phyloP scores from a whole-genome alignment of 2,113 vertebrate genomes.

The Ceyx cyanopectus region DNA sequence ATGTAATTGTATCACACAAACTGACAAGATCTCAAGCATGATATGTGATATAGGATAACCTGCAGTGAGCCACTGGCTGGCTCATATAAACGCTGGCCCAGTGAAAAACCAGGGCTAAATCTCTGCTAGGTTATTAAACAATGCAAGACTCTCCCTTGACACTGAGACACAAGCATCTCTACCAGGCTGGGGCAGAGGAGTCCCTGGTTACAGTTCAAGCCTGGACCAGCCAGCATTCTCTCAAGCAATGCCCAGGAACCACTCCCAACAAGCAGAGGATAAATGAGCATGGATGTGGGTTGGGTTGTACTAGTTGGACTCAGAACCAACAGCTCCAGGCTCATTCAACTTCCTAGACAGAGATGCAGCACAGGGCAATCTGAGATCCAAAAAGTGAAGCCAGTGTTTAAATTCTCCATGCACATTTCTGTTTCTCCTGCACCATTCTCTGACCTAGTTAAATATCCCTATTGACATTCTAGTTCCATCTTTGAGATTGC shows the following conservation, averaged over 20 bases:
- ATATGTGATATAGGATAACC: not conserved
- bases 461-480: not conserved
- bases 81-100: not conserved
- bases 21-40: not conserved
- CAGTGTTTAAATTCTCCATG: not conserved
- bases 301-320: not conserved
- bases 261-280: not conserved
- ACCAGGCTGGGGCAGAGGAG: not conserved
- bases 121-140: not conserved
- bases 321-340: not conserved
- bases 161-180: too few relatives aligned
- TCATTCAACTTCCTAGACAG: not conserved
- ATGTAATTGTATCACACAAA: not conserved
- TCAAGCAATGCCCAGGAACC: not conserved
- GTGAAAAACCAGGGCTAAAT: not conserved
- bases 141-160: too few relatives aligned
- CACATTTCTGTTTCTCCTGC: not conserved
- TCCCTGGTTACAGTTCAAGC: not conserved
- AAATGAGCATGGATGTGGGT: fast-evolving
- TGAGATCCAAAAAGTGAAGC: not conserved
- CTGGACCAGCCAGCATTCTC: not conserved
- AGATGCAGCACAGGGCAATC: not conserved
- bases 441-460: not conserved
- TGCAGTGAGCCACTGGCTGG: not conserved
- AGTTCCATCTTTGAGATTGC: not conserved